A percentile compares a stretch with the other conserved stretches of the same genome.
Evolutionary conservation across 2,797 vertebrate species (phyloP).

Genomic region (Hoplostethus atlanticus): DNA sequence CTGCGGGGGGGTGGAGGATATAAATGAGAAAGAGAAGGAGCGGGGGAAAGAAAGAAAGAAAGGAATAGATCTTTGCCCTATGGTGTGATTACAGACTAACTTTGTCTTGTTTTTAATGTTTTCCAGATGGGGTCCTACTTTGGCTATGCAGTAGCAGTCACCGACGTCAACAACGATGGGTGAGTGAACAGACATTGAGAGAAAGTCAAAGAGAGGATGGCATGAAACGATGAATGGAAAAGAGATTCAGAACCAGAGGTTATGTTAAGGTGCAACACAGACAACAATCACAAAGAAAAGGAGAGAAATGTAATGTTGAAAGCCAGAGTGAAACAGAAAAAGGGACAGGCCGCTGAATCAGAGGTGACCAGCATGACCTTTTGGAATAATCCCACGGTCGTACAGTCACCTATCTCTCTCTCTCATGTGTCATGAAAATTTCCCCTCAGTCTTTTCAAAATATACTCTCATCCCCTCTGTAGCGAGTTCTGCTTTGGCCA

Average conservation of each 20-base stretch:
- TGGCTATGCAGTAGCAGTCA: conserved; percentile 89
- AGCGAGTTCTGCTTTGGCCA: not conserved
- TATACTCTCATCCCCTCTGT: not conserved
- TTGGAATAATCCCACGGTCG: conserved; percentile 11
- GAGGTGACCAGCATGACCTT: conserved; percentile 9
- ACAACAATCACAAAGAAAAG: conserved; percentile 4
- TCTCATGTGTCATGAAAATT: conserved; percentile 26
- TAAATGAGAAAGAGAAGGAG: conserved; percentile 35
- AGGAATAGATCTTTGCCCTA: conserved; percentile 50
- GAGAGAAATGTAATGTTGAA: not conserved
- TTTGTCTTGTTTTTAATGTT: conserved; percentile 70
- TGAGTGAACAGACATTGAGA: conserved; percentile 75
- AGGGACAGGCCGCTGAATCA: conserved; percentile 21
- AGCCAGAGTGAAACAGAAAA: conserved; percentile 1
- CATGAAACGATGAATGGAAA: not conserved
- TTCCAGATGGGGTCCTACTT: conserved; percentile 94
- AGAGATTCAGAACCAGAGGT: not conserved
- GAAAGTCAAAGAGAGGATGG: conserved; percentile 29
- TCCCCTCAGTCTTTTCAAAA: not conserved
- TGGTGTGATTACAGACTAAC: conserved; percentile 76
- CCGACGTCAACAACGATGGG: conserved; percentile 90
- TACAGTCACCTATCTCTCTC: conserved; percentile 4
- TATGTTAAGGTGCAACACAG: not conserved
- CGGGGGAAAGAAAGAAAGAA: conserved; percentile 11
- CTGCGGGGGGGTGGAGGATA: conserved; percentile 35